Base-by-base conservation (phyloP, 2,797 vertebrate genomes). In the Prunella strophiata region DNA sequence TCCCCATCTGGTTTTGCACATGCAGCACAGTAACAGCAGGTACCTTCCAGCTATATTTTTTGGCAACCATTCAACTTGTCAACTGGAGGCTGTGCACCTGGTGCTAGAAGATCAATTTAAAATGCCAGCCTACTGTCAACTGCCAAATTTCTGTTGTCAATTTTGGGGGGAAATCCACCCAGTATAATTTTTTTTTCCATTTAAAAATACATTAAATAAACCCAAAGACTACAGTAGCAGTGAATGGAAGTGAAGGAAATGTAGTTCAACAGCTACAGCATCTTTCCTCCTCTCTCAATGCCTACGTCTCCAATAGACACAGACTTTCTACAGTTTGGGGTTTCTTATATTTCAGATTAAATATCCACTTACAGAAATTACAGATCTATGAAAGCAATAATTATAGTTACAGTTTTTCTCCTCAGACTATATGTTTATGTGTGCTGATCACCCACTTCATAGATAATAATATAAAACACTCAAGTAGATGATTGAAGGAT, bases 341-440 rank as follows among this genome's bases (percentile, higher is more conserved):
- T 67, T 87, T 92, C 75, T 80, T 74, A 27, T 14, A 67, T 89
- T 88, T 92, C 55, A 63, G 55, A 86, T 57, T 48, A 94, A 91
- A 93, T 76, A 87, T 47, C 42, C 71, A 82, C 47, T 91, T 91
- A 91, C 34, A 67, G 65, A 91, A 95, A 85, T 83, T 63, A 83
- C 15, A 66, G 42, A 67, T 51, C 14, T 57, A 54, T 0, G 63
- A 95, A 95, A 95, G 47, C 86, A 94, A 32, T 89, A 88, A 94
- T 88, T 94, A 95, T n/a, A 43, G 2, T 45, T 70, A 63, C 55
- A 67, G 52, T 71, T 90, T 76, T 71, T 74, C 77, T 54, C 43
- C 86, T 92, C 80, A 67, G 61, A 70, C 45, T 57, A 77, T 57
- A 85, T 5, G 1, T 91, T 93, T 67, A 80, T 79, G 43, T 25